Evolutionary conservation across 2,797 vertebrate genomes (phyloP).

Genomic region (Discoglossus pictus): DNA sequence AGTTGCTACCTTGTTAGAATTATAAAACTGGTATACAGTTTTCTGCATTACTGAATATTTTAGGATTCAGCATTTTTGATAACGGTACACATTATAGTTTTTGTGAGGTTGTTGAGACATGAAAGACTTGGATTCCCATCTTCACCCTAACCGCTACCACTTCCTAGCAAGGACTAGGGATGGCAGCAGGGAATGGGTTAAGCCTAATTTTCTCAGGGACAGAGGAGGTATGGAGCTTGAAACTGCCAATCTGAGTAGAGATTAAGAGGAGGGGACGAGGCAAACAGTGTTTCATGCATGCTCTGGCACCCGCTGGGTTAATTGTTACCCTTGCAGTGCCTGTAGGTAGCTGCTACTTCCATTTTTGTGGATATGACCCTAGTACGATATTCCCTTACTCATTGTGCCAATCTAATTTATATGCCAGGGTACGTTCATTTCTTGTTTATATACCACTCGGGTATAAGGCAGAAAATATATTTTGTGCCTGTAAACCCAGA

Average conservation of each 20-base stretch:
- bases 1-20: no score
- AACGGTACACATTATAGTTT: no score
- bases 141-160: neutral
- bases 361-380: neutral
- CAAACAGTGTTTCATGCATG: no score
- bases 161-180: neutral
- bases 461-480: constrained; percentile 22
- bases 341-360: neutral
- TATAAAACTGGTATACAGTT: no score
- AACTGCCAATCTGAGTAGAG: constrained; percentile 38
- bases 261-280: neutral
- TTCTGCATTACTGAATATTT: no score
- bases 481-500: constrained; percentile 35
- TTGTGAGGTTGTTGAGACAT: no score
- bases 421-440: constrained; percentile 31
- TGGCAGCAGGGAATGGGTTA: constrained; percentile 10
- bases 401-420: constrained; percentile 56
- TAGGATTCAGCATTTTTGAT: constrained; percentile 15
- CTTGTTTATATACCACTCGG: constrained; percentile 41
- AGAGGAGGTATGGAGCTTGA: constrained; percentile 16
- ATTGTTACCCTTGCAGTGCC: neutral
- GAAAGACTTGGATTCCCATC: neutral
- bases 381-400: constrained; percentile 63
- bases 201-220: constrained; percentile 46
- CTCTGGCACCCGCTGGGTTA: neutral